Conservation (phyloP, 2,113 vertebrate genomes). For the Pedionomus torquatus region DNA sequence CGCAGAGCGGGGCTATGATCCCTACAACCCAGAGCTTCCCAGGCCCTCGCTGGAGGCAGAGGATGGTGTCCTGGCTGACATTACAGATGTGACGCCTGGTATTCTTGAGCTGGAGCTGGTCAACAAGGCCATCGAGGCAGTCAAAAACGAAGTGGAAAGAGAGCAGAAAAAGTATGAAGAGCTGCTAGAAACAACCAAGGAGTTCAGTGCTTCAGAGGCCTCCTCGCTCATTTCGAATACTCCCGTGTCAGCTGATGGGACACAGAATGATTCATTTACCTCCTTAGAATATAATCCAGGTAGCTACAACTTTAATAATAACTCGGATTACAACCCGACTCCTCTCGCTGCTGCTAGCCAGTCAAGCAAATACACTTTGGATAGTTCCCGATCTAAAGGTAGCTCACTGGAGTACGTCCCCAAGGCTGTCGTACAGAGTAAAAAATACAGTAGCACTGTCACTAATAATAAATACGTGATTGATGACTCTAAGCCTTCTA, state of each 20-base stretch:
- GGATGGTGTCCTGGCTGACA: constrained; percentile 41
- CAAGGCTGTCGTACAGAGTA: constrained; percentile 75
- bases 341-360: constrained; percentile 67
- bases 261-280: constrained; percentile 46
- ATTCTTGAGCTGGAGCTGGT: constrained; percentile 90
- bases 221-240: constrained; percentile 28
- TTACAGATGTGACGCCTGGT: constrained; percentile 70
- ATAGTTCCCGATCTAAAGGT: constrained; percentile 65
- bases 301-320: constrained; percentile 76
- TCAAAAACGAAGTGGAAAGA: constrained; percentile 89
- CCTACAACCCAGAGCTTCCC: constrained; percentile 90
- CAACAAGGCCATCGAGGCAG: constrained; percentile 92
- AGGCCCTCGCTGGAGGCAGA: constrained; percentile 74
- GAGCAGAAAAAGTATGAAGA: constrained; percentile 92
- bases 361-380: constrained; percentile 90
- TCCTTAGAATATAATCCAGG: constrained; percentile 82
- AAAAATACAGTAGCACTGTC: constrained; percentile 64
- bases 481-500: constrained; percentile 88
- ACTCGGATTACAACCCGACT: constrained; percentile 85
- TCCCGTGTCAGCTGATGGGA: not conserved
- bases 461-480: constrained; percentile 89
- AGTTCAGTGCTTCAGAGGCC: constrained; percentile 61
- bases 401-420: constrained; percentile 90
- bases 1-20: constrained; percentile 90
- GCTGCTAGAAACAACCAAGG: constrained; percentile 75